These are phyloP conservation scores for Podabrus alpinus DNA, from an alignment of 2,888 invertebrate genomes.

Conservation along the genomic window DNA sequence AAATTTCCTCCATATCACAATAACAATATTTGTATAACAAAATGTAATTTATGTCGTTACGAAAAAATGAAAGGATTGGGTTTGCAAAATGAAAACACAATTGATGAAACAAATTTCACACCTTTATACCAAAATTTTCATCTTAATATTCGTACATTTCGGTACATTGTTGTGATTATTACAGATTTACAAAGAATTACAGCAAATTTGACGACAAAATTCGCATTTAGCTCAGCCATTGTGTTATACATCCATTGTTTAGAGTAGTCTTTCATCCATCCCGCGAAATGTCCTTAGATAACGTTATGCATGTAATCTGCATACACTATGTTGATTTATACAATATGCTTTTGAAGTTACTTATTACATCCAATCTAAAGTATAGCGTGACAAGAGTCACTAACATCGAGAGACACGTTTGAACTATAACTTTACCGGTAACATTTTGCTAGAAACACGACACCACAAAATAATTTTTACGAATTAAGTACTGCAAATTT, in stretches of 20 bases:
- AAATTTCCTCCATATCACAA: too few species aligned
- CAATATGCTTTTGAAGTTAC: slow-evolving; percentile 27
- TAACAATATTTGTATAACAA: neutral
- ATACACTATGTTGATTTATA: slow-evolving; percentile 31
- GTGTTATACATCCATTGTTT: slow-evolving; percentile 8
- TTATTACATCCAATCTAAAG: slow-evolving; percentile 31
- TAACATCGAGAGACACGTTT: slow-evolving; percentile 27
- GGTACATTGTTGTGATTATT: neutral
- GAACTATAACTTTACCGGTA: slow-evolving; percentile 23
- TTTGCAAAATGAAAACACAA: neutral
- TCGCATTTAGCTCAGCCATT: slow-evolving; percentile 1
- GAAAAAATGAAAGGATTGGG: neutral
- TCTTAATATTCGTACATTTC: neutral
- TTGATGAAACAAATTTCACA: neutral
- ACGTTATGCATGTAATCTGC: slow-evolving; percentile 26
- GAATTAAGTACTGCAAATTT: neutral
- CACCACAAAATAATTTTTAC: slow-evolving; percentile 9
- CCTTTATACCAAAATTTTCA: neutral
- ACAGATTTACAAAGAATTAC: neutral
- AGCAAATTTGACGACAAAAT: slow-evolving; percentile 2
- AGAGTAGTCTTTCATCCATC: slow-evolving; percentile 14
- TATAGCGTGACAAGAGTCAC: slow-evolving; percentile 29
- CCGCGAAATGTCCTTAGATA: slow-evolving; percentile 14
- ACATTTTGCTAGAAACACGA: slow-evolving; percentile 10
- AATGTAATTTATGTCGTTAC: neutral